Base-by-base conservation (phyloP, 2,888 invertebrate genomes). In the Choreutis nemorana region DNA sequence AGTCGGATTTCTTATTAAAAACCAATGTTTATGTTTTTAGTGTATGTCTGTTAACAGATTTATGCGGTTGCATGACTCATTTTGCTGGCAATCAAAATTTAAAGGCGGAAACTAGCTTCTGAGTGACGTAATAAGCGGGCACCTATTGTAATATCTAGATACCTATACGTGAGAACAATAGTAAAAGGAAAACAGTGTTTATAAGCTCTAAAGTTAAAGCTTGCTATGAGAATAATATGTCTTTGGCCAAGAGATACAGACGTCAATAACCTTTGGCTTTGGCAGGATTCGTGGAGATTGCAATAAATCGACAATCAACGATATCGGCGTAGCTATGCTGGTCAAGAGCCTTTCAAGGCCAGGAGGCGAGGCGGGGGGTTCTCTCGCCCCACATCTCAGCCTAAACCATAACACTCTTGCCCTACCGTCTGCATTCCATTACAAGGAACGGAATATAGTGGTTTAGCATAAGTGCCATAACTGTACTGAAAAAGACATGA, bases 341-440 rank as follows among this genome's bases (percentile, higher is more conserved):
- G 78, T 78, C 78, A 77, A 77, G 77, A 75, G 75, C 77, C 77
- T 78, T 77, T 78, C 78, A 77, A 78, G 77, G 78, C 67, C 71
- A 64, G 66, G 73, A 66, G 65, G 70, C 62, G 71, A 70, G 65
- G 72, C 64, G 73, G 73, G 73, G 75, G 60, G 65, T 55, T 56
- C 45, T 55, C 49, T 49, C 51, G 60, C 66, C 65, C 71, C 62
- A 67, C 64, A 72, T 73, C 65, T 72, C 65, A 60, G 62, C 53
- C 55, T 53, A 57, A 44, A 42, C 51, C 47, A 40, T 50, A 39
- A 55, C 54, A 58, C 59, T 71, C 52, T 63, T 60, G 56, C 49
- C 51, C 54, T 64, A 57, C 57, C 55, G 54, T 53, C 53, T 63
- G 61, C 67, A 68, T 68, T 65, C 65, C 59, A 9, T 21, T 18